Base-by-base conservation (phyloP, 2,888 invertebrate species). In the Sympetrum striolatum region DNA sequence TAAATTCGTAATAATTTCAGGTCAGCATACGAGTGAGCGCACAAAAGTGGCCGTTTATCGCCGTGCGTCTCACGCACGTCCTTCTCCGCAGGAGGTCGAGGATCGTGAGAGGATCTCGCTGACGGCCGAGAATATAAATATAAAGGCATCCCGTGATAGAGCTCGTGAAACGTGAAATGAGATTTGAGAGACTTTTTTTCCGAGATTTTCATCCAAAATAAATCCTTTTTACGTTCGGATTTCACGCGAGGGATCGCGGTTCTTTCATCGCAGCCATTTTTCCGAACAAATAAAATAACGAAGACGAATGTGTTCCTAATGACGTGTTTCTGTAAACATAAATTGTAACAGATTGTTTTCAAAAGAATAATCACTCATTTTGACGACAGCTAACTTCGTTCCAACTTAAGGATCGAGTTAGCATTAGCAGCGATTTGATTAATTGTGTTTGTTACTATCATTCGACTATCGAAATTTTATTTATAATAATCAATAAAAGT, bases 221-320 rank as follows among this genome's bases (percentile, higher is more conserved):
- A 81, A 81, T 39, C 81, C 15, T 48, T 53, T 81, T 81, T 81
- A 81, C 25, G 81, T 53, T 81, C 53, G 31, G 14, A 81, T 81
- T 81, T 81, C 81, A 81, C 81, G 81, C 81, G 25, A 81, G 25
- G 48, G 58, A 25, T 31, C 48, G 53, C 6, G 58, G 44, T 44
- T 73, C 73, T 73, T 53, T 73, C 73, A 14, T 15, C 73, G 73
- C 73, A 73, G 31, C 73, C 25, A 73, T 73, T 73, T 73, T 73
- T 73, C 73, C 25, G 22, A 73, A 73, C 64, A 73, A 31, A 31
- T 73, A 25, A 31, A 25, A 31, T 73, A 73, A 31, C 73, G 14
- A 64, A 64, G 64, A 64, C 25, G 64, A 25, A 64, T 64, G 25
- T 31, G 12, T 31, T 73, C 14, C 5, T 14, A 31, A 14, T 73